Evolutionary conservation across 2,888 invertebrate genomes (phyloP).

Genomic region (Ennomos quercinarius): DNA sequence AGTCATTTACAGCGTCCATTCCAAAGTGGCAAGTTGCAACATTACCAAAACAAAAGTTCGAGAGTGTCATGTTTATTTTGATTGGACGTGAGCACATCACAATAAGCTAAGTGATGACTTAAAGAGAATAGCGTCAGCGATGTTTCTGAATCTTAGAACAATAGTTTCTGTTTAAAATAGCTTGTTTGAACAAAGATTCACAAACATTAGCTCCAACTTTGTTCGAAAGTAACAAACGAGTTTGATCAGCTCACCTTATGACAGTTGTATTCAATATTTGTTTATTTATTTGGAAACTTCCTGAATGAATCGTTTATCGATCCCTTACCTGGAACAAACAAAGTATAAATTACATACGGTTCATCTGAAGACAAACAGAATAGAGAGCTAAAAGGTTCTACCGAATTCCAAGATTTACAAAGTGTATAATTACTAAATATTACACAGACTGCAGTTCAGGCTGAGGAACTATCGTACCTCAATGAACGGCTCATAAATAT

Average conservation of each 20-base stretch:
- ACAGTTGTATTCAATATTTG: conserved; percentile 6
- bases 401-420: conserved; percentile 12
- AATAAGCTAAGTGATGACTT: conserved; percentile 3
- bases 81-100: conserved; percentile 18
- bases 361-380: conserved; percentile 2
- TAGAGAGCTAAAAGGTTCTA: conserved; percentile 4
- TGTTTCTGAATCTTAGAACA: conserved; percentile 4
- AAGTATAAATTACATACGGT: conserved; percentile 28
- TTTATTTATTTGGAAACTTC: conserved; percentile 25
- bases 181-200: too few relatives aligned
- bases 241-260: conserved; percentile 15
- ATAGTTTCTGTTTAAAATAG: not conserved
- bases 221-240: not conserved
- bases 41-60: conserved; percentile 25
- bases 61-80: conserved; percentile 34
- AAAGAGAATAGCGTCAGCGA: conserved; percentile 4
- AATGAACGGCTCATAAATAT: too few relatives aligned
- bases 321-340: conserved; percentile 43
- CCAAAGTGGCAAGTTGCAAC: conserved; percentile 21
- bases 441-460: not conserved
- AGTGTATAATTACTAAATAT: not conserved
- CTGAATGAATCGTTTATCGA: conserved; percentile 11
- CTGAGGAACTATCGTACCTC: not conserved
- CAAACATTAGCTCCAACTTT: not conserved
- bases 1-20: conserved; percentile 21